These are phyloP conservation scores for Morus bassanus DNA, from an alignment of 2,797 vertebrate genomes.

Conservation along the genomic window DNA sequence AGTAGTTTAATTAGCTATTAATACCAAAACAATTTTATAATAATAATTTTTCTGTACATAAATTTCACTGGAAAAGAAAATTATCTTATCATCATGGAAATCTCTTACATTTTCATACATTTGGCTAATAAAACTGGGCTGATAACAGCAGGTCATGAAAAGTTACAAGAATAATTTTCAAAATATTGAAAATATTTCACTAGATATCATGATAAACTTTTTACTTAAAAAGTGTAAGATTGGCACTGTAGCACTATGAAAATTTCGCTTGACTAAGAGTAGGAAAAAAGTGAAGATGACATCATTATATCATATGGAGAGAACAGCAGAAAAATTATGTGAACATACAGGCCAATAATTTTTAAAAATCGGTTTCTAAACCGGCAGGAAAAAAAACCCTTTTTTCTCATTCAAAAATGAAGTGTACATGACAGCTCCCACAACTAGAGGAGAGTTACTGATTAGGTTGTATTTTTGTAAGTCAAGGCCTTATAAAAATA, in stretches of 20 bases:
- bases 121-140: not conserved
- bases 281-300: not conserved
- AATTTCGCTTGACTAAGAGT: not conserved
- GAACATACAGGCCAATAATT: rapidly evolving
- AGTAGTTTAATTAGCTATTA: not conserved
- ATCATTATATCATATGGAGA: not conserved
- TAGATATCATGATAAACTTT: not conserved
- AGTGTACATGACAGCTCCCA: not conserved
- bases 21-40: not conserved
- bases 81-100: not conserved
- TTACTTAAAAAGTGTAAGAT: not conserved
- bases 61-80: not conserved
- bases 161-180: not conserved
- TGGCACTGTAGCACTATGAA: not conserved
- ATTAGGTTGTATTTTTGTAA: not conserved
- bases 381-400: rapidly evolving
- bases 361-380: not conserved
- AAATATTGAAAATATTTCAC: not conserved
- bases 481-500: not conserved
- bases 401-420: not conserved
- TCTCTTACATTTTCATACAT: not conserved
- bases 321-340: not conserved
- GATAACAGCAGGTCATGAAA: not conserved
- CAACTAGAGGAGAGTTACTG: not conserved
- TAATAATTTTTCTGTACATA: not conserved